These are phyloP conservation scores for Synergus laeviventris DNA, from an alignment of 2,888 invertebrate genomes.

Conservation along the genomic window DNA sequence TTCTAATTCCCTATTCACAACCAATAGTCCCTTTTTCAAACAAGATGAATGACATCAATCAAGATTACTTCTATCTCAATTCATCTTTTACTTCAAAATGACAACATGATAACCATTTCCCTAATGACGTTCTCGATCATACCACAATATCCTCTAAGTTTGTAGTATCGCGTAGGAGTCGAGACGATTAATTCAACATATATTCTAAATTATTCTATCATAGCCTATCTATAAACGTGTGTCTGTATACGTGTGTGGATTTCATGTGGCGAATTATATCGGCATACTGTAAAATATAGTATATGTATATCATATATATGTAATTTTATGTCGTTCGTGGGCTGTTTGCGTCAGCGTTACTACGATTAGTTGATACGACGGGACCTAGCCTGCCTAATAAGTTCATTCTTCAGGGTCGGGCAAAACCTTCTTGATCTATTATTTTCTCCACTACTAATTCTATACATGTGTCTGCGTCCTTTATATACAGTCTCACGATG, in stretches of 20 bases:
- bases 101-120: slow-evolving; percentile 23
- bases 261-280: slow-evolving; percentile 56
- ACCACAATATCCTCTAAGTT: slow-evolving; percentile 38
- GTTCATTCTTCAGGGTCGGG: slow-evolving; percentile 53
- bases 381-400: slow-evolving; percentile 64
- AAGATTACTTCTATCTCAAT: not conserved
- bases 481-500: slow-evolving; percentile 32
- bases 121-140: not conserved
- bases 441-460: slow-evolving; percentile 29
- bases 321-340: slow-evolving; percentile 52
- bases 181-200: slow-evolving; percentile 68
- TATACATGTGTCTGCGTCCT: slow-evolving; percentile 26
- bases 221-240: slow-evolving; percentile 73
- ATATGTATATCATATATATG: slow-evolving; percentile 55
- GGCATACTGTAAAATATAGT: slow-evolving; percentile 64
- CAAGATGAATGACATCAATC: not conserved
- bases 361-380: slow-evolving; percentile 62
- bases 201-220: slow-evolving; percentile 73
- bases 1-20: slow-evolving; percentile 17
- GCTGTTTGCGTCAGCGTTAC: slow-evolving; percentile 53
- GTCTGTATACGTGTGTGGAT: slow-evolving; percentile 50
- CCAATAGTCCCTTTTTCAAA: slow-evolving; percentile 25
- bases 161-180: slow-evolving; percentile 66
- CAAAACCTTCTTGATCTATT: slow-evolving; percentile 56
- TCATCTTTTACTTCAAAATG: slow-evolving; percentile 4